Percentiles rank a stretch among this genome's conserved stretches.
These are phyloP conservation scores for Montifringilla adamsi DNA, from an alignment of 2,113 vertebrate species.

Conservation along the genomic window DNA sequence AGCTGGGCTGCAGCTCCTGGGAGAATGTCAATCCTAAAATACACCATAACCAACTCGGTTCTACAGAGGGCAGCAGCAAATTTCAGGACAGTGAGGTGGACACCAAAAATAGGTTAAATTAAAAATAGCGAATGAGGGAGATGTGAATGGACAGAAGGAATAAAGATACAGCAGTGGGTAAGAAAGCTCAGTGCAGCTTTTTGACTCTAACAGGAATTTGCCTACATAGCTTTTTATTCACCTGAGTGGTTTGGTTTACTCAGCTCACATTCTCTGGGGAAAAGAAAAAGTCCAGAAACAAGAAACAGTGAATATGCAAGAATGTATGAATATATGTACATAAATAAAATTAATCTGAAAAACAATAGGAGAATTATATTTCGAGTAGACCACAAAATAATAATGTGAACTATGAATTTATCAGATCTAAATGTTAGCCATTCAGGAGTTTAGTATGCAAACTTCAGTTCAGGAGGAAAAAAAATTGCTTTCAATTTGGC, in stretches of 20 bases:
- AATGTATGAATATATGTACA: rapidly evolving
- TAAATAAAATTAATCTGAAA: background rate
- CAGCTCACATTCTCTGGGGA: background rate
- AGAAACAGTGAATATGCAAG: background rate
- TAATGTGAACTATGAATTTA: background rate
- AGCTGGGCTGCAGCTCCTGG: background rate
- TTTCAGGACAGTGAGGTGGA: background rate
- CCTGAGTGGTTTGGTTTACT: background rate
- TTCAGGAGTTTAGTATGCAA: background rate
- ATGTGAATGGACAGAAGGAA: background rate
- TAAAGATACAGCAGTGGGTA: background rate
- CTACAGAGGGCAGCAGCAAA: background rate
- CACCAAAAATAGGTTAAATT: background rate
- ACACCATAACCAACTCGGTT: background rate
- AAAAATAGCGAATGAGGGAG: background rate
- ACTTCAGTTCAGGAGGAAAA: background rate
- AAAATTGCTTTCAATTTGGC: background rate
- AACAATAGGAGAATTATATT: background rate
- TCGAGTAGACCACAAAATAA: background rate
- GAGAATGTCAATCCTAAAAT: background rate
- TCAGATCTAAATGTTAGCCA: background rate
- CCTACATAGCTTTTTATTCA: background rate
- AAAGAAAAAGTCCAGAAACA: background rate
- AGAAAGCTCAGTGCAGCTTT: background rate
- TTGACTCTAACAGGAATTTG: background rate